phyloP scores from a whole-genome alignment of 2,113 vertebrate genomes.

The Sprattus sprattus region DNA sequence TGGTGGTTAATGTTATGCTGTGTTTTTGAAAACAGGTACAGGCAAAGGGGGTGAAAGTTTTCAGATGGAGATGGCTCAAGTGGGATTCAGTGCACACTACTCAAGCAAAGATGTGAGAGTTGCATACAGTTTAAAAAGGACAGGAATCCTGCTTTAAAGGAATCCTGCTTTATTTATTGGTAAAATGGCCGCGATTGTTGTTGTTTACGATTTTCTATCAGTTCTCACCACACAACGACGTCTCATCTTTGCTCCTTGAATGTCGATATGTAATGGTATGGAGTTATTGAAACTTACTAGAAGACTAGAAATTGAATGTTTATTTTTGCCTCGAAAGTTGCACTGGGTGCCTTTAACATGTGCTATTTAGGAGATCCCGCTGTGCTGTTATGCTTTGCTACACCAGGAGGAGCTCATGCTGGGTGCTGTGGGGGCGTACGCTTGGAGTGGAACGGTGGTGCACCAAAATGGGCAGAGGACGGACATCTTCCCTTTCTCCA shows the following conservation, averaged over 20 bases:
- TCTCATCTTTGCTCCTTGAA: too few species aligned
- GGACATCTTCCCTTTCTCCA: slow-evolving; percentile 69
- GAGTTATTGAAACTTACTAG: too few species aligned
- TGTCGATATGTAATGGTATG: too few species aligned
- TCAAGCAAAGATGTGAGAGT: slow-evolving; percentile 69
- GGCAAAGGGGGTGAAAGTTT: slow-evolving; percentile 76
- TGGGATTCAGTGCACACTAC: slow-evolving; percentile 82
- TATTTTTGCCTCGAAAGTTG: too few species aligned
- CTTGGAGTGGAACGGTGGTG: slow-evolving; percentile 80
- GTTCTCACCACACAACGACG: too few species aligned
- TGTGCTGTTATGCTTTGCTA: background rate
- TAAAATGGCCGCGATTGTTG: too few species aligned
- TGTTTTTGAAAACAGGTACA: slow-evolving; percentile 61
- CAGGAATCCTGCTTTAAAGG: too few species aligned
- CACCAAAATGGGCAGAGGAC: slow-evolving; percentile 62
- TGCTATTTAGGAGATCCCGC: background rate
- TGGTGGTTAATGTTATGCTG: background rate
- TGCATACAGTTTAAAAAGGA: too few species aligned
- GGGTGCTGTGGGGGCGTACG: slow-evolving; percentile 78
- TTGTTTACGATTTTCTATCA: too few species aligned
- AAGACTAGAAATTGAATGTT: too few species aligned
- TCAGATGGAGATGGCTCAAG: slow-evolving; percentile 87
- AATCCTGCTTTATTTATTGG: too few species aligned
- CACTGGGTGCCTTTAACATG: too few species aligned
- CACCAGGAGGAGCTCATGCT: slow-evolving; percentile 45